Percentiles rank a stretch among this genome's conserved stretches.
phyloP scores from a whole-genome alignment of 1,140 invertebrate species.

The Aleiodes sp. region DNA sequence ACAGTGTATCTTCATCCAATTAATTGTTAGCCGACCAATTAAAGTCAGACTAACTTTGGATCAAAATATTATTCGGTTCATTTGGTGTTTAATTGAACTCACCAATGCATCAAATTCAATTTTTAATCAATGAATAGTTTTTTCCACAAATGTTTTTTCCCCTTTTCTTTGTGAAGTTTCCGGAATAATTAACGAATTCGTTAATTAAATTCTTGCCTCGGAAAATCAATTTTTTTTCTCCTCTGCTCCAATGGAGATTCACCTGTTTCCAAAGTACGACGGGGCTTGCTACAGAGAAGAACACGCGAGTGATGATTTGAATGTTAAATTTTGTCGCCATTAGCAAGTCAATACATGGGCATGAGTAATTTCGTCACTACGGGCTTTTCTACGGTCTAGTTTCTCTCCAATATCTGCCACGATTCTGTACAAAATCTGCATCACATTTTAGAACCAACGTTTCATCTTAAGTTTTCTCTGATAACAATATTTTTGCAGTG shows the following conservation, averaged over 20 bases:
- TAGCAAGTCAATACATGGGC: slow-evolving; percentile 42
- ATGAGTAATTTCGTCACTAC: slow-evolving; percentile 23
- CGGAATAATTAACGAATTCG: neutral
- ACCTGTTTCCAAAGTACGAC: too few relatives aligned
- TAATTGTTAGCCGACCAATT: too few relatives aligned
- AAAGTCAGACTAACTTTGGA: too few relatives aligned
- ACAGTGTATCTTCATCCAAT: neutral
- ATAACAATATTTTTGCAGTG: too few relatives aligned
- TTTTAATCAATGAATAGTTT: too few relatives aligned
- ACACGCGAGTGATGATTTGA: slow-evolving; percentile 41
- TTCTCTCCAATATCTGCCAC: neutral
- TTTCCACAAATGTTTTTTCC: too few relatives aligned
- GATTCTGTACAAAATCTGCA: neutral
- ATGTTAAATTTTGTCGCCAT: slow-evolving; percentile 41
- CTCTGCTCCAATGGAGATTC: neutral
- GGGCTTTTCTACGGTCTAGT: neutral
- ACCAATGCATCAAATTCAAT: too few relatives aligned
- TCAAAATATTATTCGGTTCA: too few relatives aligned
- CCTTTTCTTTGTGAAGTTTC: neutral
- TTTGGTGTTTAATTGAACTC: too few relatives aligned
- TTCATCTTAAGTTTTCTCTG: too few relatives aligned
- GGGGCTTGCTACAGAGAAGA: neutral
- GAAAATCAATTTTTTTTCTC: neutral
- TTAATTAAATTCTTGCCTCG: neutral
- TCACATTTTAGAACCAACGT: too few relatives aligned